Percentiles rank a stretch among this genome's conserved stretches.
These are phyloP conservation scores for Australoheros scitulus DNA, from an alignment of 2,113 vertebrate species.

Conservation along the genomic window DNA sequence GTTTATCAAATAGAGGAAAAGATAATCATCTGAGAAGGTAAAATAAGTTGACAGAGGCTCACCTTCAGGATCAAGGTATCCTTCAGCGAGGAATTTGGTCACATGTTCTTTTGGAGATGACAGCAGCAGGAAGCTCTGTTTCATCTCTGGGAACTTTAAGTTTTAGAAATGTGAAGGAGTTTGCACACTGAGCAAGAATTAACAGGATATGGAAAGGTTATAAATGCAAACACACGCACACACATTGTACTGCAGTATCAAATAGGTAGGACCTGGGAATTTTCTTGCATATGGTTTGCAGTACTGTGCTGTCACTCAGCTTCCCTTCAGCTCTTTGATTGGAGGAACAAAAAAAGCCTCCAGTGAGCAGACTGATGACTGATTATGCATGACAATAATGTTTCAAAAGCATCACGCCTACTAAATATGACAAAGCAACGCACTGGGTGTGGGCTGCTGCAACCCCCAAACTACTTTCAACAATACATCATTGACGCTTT, in stretches of 20 bases:
- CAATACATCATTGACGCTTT: constrained; percentile 65
- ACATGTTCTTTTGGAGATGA: not conserved
- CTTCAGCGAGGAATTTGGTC: not conserved
- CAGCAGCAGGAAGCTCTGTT: not conserved
- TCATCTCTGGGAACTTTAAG: not conserved
- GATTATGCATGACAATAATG: constrained; percentile 61
- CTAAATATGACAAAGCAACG: constrained; percentile 65
- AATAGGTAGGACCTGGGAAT: constrained; percentile 24
- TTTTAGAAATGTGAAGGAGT: not conserved
- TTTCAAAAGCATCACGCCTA: constrained; percentile 54
- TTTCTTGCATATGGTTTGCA: not conserved
- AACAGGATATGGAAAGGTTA: constrained; percentile 10
- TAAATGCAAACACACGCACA: not conserved
- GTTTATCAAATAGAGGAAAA: not conserved
- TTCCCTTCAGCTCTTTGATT: constrained; percentile 57
- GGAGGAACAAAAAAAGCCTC: constrained; percentile 56
- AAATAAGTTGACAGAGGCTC: not conserved
- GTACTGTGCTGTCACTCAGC: constrained; percentile 53
- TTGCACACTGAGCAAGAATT: constrained; percentile 8
- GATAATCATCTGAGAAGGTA: not conserved
- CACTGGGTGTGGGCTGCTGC: constrained; percentile 53
- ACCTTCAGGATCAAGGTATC: not conserved
- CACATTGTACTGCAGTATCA: not conserved
- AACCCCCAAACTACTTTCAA: constrained; percentile 64
- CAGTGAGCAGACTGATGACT: constrained; percentile 54